phyloP scores from a whole-genome alignment of 2,888 invertebrate species.

The Pycnomerus fuliginosus region DNA sequence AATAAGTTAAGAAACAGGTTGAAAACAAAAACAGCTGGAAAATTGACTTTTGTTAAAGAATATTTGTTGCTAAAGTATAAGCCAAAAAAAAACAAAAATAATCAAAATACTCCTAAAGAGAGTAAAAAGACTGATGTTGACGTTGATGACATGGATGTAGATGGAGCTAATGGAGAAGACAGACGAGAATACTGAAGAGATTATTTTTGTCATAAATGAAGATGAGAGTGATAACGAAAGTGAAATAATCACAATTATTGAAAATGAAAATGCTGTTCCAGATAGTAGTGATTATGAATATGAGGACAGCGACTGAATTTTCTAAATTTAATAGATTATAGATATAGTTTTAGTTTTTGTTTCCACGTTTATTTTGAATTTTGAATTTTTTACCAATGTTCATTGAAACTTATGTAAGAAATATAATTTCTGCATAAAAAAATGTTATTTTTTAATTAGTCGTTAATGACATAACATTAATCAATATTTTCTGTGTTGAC shows the following conservation, averaged over 20 bases:
- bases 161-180: not conserved
- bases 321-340: too few species aligned
- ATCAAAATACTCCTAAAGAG: not conserved
- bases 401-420: not conserved
- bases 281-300: not conserved
- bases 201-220: not conserved
- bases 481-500: too few species aligned
- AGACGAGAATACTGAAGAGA: not conserved
- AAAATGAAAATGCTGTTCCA: not conserved
- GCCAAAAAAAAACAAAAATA: not conserved
- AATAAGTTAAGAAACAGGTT: not conserved
- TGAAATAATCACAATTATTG: not conserved
- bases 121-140: too few species aligned
- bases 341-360: too few species aligned
- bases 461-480: too few species aligned
- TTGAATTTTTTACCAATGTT: not conserved
- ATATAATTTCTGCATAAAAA: not conserved
- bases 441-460: too few species aligned
- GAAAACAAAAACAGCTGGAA: not conserved
- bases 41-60: not conserved
- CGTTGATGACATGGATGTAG: not conserved
- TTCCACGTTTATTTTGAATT: not conserved
- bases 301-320: not conserved
- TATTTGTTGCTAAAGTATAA: not conserved
- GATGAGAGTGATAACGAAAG: not conserved